These are phyloP conservation scores for Brachyhypopomus occidentalis DNA, from an alignment of 2,113 vertebrate genomes.

Conservation along the genomic window DNA sequence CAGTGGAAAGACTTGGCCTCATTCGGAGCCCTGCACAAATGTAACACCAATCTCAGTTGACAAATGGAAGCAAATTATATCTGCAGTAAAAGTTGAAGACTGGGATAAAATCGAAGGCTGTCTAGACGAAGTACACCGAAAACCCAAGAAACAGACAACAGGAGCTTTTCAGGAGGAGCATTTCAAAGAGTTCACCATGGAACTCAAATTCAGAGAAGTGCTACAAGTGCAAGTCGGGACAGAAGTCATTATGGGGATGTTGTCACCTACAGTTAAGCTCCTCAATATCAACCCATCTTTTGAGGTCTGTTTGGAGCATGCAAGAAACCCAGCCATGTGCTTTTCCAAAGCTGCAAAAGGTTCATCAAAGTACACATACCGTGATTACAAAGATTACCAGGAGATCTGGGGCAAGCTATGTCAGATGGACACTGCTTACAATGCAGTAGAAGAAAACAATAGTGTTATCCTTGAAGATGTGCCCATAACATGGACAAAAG, in stretches of 20 bases:
- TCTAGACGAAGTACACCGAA: neutral
- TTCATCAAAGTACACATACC: conserved; percentile 57
- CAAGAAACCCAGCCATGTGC: conserved; percentile 73
- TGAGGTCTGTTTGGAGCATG: conserved; percentile 85
- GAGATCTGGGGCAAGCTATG: conserved; percentile 80
- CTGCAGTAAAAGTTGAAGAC: conserved; percentile 30
- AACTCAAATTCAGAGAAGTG: conserved; percentile 26
- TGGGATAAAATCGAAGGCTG: conserved; percentile 22
- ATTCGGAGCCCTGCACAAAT: neutral
- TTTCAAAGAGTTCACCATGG: neutral
- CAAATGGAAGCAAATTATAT: conserved; percentile 25
- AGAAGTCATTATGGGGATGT: conserved; percentile 49
- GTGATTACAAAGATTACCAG: conserved; percentile 60
- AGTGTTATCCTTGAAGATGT: conserved; percentile 77
- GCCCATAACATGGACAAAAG: conserved; percentile 62
- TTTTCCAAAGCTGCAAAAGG: conserved; percentile 66
- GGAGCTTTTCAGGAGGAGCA: neutral
- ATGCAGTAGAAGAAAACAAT: conserved; percentile 75
- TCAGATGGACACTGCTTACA: conserved; percentile 78
- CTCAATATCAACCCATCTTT: conserved; percentile 73
- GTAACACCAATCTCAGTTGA: neutral
- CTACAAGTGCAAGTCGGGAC: conserved; percentile 40
- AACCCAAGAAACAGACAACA: too few species aligned
- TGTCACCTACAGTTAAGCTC: conserved; percentile 73
- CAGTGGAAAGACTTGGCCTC: neutral